Evolutionary conservation across 2,797 vertebrate genomes (phyloP), one percentile per base, ranked within the genome.

Genomic region (Brachyrhaphis roseni): DNA sequence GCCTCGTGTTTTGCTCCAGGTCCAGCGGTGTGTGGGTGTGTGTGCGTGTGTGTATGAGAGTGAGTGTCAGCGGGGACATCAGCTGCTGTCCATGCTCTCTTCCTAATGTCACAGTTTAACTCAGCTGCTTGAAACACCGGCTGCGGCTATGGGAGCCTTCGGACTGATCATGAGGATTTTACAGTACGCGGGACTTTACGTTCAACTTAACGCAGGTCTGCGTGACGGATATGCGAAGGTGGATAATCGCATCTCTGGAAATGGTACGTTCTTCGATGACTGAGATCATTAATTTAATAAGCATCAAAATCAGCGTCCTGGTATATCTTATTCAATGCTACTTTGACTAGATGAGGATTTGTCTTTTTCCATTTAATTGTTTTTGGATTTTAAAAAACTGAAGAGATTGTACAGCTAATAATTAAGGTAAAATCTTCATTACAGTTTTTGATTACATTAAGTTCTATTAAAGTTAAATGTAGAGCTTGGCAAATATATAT

Each of bases 131-230:
- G 84, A 93, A 78, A 86, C 39, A 86, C 47, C 77, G 77, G 75
- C 84, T 66, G 86, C 86, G 92, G 88, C 88, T 80, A 97, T 97
- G 96, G 95, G 94, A 88, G 94, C 92, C 88, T 94, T 96, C 80
- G 95, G 93, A 82, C 93, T 93, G 90, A 88, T 96, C 62, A 85
- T 96, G 83, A 93, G 97, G 94, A 93, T 97, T 86, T 92, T 97
- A 89, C 97, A 97, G 84, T 97, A 91, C 91, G 93, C 94, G 89
- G 97, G 96, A 96, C 95, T 98, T 96, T 97, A 96, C 93, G 81
- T 97, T 90, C 97, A 97, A 95, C 95, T 97, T 94, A 95, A 93
- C 90, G 94, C 94, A 64, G 94, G 96, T 91, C 91, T 96, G 80
- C 91, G 87, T 84, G 91, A 82, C 66, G 94, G 90, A 82, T 86